Evolutionary conservation across 2,113 vertebrate genomes (phyloP).

Genomic region (Tupaia tana): DNA sequence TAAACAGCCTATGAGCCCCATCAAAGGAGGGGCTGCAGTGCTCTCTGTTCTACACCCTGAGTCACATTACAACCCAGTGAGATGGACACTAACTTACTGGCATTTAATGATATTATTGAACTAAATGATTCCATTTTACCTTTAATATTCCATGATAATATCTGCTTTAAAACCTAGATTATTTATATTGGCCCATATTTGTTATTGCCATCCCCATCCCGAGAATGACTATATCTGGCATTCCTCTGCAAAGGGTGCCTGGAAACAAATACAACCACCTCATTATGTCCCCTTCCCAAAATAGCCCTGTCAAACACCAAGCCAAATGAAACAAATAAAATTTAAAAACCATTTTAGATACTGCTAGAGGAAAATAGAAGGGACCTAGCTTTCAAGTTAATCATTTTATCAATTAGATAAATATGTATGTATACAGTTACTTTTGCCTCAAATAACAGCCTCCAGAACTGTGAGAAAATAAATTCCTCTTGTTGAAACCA

Average conservation of each 20-base stretch:
- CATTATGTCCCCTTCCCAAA: neutral
- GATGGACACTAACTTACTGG: neutral
- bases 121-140: slow-evolving; percentile 31
- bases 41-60: neutral
- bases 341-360: slow-evolving; percentile 28
- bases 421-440: neutral
- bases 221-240: neutral
- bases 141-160: slow-evolving; percentile 15
- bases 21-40: neutral
- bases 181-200: slow-evolving; percentile 33
- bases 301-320: neutral
- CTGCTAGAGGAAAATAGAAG: neutral
- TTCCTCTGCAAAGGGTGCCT: neutral
- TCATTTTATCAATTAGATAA: neutral
- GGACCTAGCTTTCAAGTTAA: neutral
- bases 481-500: neutral
- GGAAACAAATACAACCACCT: slow-evolving; percentile 39
- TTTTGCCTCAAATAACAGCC: neutral
- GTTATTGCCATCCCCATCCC: neutral
- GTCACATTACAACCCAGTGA: neutral
- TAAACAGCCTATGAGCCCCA: neutral
- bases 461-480: neutral
- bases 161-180: slow-evolving; percentile 52
- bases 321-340: slow-evolving; percentile 28
- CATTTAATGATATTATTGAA: slow-evolving; percentile 55